Evolutionary conservation across 2,888 invertebrate species (phyloP), one percentile per base, ranked within the genome.

Genomic region (Phytoseiulus persimilis): DNA sequence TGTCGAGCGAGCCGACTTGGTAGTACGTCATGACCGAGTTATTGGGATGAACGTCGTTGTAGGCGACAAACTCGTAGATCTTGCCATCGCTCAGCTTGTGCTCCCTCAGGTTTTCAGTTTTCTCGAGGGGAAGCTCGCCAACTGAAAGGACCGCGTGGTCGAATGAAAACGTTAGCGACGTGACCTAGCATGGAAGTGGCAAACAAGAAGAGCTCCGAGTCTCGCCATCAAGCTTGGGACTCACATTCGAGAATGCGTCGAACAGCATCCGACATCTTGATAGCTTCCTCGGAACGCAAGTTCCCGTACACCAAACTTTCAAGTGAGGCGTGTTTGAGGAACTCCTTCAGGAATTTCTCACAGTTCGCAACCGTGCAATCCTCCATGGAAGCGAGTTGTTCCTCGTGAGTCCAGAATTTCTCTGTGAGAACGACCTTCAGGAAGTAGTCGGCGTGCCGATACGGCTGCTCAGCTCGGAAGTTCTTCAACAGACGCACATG

Each of bases 381-480:
- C 23, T 95, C 94, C 90, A 96, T 95, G 0, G 96, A 95, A 9
- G 95, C 95, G 89, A 98, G 92, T 0, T 98, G 94, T 92, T 99
- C 97, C 89, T 95, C 95, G 92, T 97, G 96, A 0, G 96, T 96
- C 98, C 98, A 99, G 0, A 95, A 95, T 91, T 95, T 94, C 92
- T 98, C 97, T 0, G 95, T 94, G 89, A 97, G 93, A 87, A 97
- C 94, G 28, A 96, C 94, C 0, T 96, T 95, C 91, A 96, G 94
- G 93, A 97, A 97, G 93, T 97, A 97, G 23, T 96, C 95, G 0
- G 97, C 96, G 92, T 96, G 96, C 93, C 95, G 94, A 91, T 93
- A 93, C 0, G 99, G 98, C 92, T 98, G 98, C 91, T 98, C 98
- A 0, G 97, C 96, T 90, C 95, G 95, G 92, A 98, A 98, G 93